Base-by-base conservation (phyloP, 2,113 vertebrate species). In the Lophotis ruficrista region DNA sequence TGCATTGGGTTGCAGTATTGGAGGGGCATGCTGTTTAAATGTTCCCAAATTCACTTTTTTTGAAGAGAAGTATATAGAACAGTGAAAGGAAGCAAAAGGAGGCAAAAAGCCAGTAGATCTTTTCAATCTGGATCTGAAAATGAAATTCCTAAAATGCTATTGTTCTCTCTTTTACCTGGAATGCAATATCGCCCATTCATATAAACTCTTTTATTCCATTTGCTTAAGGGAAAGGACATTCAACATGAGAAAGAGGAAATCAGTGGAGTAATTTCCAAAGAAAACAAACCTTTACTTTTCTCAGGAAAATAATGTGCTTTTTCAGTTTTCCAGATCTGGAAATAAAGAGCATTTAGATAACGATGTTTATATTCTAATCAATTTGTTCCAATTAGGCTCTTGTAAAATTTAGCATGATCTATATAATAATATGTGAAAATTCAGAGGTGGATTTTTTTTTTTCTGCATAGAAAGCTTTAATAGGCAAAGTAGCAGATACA, bases 311-410 rank as follows among this genome's bases (percentile, higher is more conserved):
- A 80, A 73, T 12, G 17, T 78, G 57, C 16, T 77, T 87, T 96
- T 97, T 95, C 92, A 94, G 38, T 94, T 97, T 93, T 61, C 54
- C 51, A 86, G 71, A 90, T 95, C 71, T 70, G 76, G 72, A 93
- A 97, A 94, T 89, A 96, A 97, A 94, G 45, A 78, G 20, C 73
- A 93, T 95, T 97, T 95, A 92, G 85, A 95, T 94, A 84, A 75
- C 11, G 50, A 80, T 92, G 64, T 96, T 96, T 94, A 81, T 87
- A 90, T 64, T 86, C 81, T 97, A 96, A 98, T 93, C 83, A 95
- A 91, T 93, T 97, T 97, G 85, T 94, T 87, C 92, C 94, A 94
- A 98, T 96, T 92, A 94, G 87, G 28, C 58, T 94, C 77, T 80
- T 94, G 78, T 87, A 93, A 96, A 97, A 94, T 86, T 57, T 73